These are phyloP conservation scores for Aspiorhynchus laticeps DNA, from an alignment of 2,113 vertebrate species.

Conservation along the genomic window DNA sequence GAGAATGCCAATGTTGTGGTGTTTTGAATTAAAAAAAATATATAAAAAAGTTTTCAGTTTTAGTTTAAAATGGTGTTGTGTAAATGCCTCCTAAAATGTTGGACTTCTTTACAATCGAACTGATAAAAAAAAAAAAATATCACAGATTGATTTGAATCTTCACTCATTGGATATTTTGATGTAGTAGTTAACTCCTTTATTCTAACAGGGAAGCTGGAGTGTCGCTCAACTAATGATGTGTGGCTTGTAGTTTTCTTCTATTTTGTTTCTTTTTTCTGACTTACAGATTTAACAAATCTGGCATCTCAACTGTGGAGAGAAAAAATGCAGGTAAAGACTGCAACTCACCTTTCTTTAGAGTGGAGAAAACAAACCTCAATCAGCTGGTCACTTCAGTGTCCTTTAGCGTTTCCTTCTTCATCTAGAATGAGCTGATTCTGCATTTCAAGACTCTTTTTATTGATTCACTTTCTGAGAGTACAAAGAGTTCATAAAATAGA, in stretches of 20 bases:
- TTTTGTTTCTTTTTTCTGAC: not conserved
- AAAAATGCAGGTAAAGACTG: not conserved
- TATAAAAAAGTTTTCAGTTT: too few relatives aligned
- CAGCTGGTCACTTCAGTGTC: not conserved
- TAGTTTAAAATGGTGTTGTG: too few relatives aligned
- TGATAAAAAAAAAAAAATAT: not conserved
- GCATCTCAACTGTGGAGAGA: not conserved
- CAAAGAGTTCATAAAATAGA: constrained; percentile 27
- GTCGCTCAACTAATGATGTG: not conserved
- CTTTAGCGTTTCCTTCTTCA: not conserved
- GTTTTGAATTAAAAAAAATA: too few relatives aligned
- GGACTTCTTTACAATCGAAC: not conserved
- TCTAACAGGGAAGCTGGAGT: not conserved
- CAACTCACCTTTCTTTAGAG: constrained; percentile 1
- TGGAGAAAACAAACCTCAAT: not conserved
- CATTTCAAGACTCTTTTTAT: not conserved
- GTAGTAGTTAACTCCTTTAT: not conserved
- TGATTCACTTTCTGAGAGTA: not conserved
- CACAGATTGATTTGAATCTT: not conserved
- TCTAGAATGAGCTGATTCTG: not conserved
- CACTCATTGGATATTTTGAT: not conserved
- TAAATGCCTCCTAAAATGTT: not conserved
- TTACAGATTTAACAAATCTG: not conserved
- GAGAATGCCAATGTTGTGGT: too few relatives aligned
- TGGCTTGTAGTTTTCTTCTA: not conserved